phyloP scores from a whole-genome alignment of 2,797 vertebrate species.

The Geotria australis region DNA sequence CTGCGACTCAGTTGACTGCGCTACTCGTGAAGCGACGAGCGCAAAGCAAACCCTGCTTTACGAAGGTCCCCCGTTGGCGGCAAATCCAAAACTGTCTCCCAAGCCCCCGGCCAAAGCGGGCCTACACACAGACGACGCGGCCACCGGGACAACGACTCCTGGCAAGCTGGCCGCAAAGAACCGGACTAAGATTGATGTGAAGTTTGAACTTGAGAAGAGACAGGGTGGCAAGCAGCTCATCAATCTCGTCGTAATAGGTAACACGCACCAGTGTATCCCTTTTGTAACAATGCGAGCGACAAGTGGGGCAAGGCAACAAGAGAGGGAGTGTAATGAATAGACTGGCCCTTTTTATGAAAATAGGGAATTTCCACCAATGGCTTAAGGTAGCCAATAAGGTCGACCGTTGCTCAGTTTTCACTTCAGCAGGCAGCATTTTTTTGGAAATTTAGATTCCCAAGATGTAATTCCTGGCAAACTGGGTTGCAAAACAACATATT shows the following conservation, averaged over 20 bases:
- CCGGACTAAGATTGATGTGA: slow-evolving; percentile 46
- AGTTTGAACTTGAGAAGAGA: slow-evolving; percentile 63
- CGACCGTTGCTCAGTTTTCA: not conserved
- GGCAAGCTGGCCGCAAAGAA: slow-evolving; percentile 33
- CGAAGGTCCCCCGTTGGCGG: too few species aligned
- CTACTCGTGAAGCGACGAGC: too few species aligned
- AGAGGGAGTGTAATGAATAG: not conserved
- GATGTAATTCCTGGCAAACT: too few species aligned
- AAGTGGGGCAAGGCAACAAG: not conserved
- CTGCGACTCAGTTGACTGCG: too few species aligned
- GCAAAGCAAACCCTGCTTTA: too few species aligned
- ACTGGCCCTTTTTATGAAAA: not conserved
- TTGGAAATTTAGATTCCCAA: too few species aligned
- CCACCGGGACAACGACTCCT: slow-evolving; percentile 8
- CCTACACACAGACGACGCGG: slow-evolving; percentile 10
- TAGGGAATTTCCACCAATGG: not conserved
- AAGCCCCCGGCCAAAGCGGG: too few species aligned
- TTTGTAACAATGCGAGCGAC: not conserved
- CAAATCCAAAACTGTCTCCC: too few species aligned
- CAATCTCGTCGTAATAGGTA: slow-evolving; percentile 89
- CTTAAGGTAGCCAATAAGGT: not conserved
- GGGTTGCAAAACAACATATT: too few species aligned
- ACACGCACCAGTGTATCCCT: slow-evolving; percentile 1
- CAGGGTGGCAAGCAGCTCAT: slow-evolving; percentile 75
- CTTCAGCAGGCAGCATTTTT: too few species aligned